phyloP scores from a whole-genome alignment of 1,140 invertebrate genomes.

The Eumeta japonica region DNA sequence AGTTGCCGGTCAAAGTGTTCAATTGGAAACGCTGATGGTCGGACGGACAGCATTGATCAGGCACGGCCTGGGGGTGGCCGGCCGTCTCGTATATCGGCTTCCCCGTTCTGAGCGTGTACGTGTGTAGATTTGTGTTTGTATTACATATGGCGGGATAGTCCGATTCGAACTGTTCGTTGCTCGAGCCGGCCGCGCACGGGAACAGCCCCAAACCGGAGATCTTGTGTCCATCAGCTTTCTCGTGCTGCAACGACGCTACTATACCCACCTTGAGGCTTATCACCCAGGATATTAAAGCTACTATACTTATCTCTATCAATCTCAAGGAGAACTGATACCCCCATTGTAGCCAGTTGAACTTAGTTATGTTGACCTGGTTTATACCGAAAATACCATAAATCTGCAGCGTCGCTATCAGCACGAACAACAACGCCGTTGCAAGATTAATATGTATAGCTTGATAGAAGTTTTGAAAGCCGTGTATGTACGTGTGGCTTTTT shows the following conservation, averaged over 20 bases:
- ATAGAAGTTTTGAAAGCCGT: constrained; percentile 67
- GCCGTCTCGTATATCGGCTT: constrained; percentile 73
- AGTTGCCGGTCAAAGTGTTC: constrained; percentile 41
- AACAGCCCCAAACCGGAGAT: constrained; percentile 73
- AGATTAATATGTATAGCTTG: constrained; percentile 85
- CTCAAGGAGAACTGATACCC: constrained; percentile 82
- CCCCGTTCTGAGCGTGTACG: constrained; percentile 75
- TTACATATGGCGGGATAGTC: constrained; percentile 83
- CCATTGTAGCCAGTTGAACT: constrained; percentile 82
- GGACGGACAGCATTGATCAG: constrained; percentile 49
- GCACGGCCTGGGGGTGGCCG: constrained; percentile 52
- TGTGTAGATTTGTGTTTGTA: constrained; percentile 80
- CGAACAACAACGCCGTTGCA: constrained; percentile 77
- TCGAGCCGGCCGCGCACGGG: constrained; percentile 73
- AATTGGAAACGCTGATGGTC: constrained; percentile 49
- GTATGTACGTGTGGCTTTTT: constrained; percentile 67
- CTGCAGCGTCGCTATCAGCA: constrained; percentile 77
- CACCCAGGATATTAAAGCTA: constrained; percentile 79
- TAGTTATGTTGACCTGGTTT: constrained; percentile 56
- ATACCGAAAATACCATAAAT: constrained; percentile 80
- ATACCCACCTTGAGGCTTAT: constrained; percentile 66
- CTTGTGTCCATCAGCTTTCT: constrained; percentile 60
- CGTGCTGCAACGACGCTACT: constrained; percentile 54
- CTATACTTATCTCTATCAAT: constrained; percentile 80
- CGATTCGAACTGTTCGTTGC: constrained; percentile 74